These are phyloP conservation scores for Drosophila multiciliata DNA, from an alignment of 2,888 invertebrate species.

Conservation along the genomic window DNA sequence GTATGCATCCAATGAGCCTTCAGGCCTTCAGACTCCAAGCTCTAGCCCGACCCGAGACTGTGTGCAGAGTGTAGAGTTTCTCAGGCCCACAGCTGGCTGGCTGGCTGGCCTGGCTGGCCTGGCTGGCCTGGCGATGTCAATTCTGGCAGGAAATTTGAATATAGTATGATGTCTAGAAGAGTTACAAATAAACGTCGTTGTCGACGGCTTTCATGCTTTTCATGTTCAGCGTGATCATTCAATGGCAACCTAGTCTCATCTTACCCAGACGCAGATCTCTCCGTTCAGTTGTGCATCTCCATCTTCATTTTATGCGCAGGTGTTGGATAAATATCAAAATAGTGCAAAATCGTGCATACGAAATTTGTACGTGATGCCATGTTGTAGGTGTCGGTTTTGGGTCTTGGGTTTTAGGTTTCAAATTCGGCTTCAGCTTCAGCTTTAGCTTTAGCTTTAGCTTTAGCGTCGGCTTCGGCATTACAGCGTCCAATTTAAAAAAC, in stretches of 20 bases:
- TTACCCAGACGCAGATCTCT: constrained; percentile 47
- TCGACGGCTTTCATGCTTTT: constrained; percentile 73
- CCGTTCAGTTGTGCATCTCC: constrained; percentile 51
- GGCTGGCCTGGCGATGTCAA: constrained; percentile 51
- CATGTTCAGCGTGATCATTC: constrained; percentile 75
- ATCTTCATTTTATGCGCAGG: constrained; percentile 74
- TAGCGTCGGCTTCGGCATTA: constrained; percentile 31
- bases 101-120: constrained; percentile 33
- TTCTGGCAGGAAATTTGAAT: constrained; percentile 67
- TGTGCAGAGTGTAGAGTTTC: constrained; percentile 34
- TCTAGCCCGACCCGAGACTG: constrained; percentile 19
- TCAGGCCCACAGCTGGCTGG: constrained; percentile 53
- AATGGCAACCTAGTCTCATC: constrained; percentile 58
- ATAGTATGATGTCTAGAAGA: constrained; percentile 53
- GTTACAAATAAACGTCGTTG: constrained; percentile 53
- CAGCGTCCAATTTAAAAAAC: constrained; percentile 55
- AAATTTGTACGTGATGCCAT: constrained; percentile 84
- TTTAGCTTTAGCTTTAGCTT: constrained; percentile 11
- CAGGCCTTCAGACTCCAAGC: constrained; percentile 21
- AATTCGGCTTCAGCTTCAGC: constrained; percentile 30
- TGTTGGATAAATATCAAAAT: constrained; percentile 83
- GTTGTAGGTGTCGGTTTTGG: constrained; percentile 82
- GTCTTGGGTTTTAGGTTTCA: constrained; percentile 41
- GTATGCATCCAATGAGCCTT: constrained; percentile 32
- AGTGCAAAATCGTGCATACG: constrained; percentile 83